phyloP scores from a whole-genome alignment of 2,113 vertebrate species.

The Saimiri boliviensis region DNA sequence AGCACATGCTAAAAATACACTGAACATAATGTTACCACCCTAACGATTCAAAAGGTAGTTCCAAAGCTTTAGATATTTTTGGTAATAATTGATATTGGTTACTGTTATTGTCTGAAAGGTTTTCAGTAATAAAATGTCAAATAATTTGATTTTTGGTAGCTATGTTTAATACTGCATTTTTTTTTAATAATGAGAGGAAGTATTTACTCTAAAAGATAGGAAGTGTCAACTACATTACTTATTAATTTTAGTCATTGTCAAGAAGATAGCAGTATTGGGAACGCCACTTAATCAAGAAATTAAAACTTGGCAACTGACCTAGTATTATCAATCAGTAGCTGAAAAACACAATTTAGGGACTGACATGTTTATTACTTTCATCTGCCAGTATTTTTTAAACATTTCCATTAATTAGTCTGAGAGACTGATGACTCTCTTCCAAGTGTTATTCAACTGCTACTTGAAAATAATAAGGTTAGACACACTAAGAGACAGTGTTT shows the following conservation, averaged over 20 bases:
- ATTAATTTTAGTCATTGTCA: not conserved
- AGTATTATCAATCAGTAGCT: conserved; percentile 35
- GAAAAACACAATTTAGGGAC: conserved; percentile 54
- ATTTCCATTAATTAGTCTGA: conserved; percentile 69
- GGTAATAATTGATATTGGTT: not conserved
- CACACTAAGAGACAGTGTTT: not conserved
- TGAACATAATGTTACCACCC: not conserved
- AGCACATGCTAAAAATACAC: not conserved
- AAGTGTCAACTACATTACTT: not conserved
- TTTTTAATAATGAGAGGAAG: not conserved
- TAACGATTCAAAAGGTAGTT: not conserved
- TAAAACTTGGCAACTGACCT: conserved; percentile 48
- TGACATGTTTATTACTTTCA: conserved; percentile 62
- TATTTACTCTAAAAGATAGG: not conserved
- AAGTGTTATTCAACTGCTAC: conserved; percentile 64
- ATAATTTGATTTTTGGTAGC: not conserved
- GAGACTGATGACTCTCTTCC: conserved; percentile 58
- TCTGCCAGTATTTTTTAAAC: conserved; percentile 73
- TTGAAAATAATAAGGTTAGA: conserved; percentile 65
- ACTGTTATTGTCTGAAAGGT: not conserved
- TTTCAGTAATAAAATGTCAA: conserved; percentile 22
- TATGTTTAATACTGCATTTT: not conserved
- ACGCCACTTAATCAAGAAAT: conserved; percentile 52
- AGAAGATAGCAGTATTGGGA: not conserved
- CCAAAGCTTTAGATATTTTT: not conserved